Conservation (phyloP, 2,113 vertebrate species). For the Falco punctatus region DNA sequence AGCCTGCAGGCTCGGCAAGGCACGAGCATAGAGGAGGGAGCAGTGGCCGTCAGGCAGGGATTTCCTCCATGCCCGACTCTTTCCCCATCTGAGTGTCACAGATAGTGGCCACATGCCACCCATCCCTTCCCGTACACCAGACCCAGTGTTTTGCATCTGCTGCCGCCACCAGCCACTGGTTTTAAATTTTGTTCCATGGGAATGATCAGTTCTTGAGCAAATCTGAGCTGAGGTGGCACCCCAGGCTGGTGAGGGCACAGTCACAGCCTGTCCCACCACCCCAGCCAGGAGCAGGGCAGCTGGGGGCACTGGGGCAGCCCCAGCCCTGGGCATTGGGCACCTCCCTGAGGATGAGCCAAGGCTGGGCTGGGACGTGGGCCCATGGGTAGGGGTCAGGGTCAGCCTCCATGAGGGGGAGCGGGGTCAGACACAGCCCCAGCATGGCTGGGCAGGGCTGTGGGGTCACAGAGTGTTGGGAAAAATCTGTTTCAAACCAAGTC, state of each 20-base stretch:
- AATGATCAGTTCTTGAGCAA: not conserved
- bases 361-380: not conserved
- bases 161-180: not conserved
- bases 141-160: not conserved
- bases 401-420: too few species aligned
- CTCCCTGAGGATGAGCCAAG: not conserved
- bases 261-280: not conserved
- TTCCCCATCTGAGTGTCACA: not conserved
- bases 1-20: not conserved
- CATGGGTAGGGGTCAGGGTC: not conserved
- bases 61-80: not conserved
- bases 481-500: not conserved
- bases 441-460: not conserved
- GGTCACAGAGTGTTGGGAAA: not conserved
- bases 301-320: not conserved
- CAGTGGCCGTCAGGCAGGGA: not conserved
- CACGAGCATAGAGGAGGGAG: not conserved
- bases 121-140: rapidly evolving
- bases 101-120: not conserved
- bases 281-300: not conserved
- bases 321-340: not conserved
- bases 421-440: not conserved
- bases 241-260: not conserved
- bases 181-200: not conserved
- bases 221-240: not conserved